These are phyloP conservation scores for Petroica traversi DNA, from an alignment of 2,113 vertebrate genomes.

Conservation along the genomic window DNA sequence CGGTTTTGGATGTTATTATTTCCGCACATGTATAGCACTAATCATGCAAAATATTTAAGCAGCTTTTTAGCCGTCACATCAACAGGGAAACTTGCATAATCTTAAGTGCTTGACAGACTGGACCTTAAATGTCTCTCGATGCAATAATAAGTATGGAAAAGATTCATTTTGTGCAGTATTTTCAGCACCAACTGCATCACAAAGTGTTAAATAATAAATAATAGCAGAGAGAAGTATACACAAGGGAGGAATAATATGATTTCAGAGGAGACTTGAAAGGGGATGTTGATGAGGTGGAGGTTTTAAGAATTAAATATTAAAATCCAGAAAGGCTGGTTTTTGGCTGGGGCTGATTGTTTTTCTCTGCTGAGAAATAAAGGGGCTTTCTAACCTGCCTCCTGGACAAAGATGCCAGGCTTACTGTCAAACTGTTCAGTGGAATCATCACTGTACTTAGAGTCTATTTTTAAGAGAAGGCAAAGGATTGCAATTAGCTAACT, in stretches of 20 bases:
- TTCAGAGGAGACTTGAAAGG: constrained; percentile 47
- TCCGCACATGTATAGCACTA: neutral
- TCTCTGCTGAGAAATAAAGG: neutral
- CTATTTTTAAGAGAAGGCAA: constrained; percentile 57
- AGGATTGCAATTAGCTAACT: constrained; percentile 32
- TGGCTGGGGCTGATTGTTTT: neutral
- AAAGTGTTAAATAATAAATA: constrained; percentile 68
- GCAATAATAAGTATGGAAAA: neutral
- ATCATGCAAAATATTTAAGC: constrained; percentile 36
- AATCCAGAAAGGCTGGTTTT: neutral
- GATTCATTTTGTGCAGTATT: neutral
- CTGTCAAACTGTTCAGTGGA: neutral
- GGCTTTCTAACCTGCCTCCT: neutral
- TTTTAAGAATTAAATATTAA: constrained; percentile 68
- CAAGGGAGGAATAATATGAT: constrained; percentile 32
- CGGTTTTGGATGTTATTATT: neutral
- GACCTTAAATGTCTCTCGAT: neutral
- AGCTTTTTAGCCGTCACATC: neutral
- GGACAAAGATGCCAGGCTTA: neutral
- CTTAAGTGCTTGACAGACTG: neutral
- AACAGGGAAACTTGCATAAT: constrained; percentile 8
- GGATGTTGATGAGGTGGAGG: constrained; percentile 47
- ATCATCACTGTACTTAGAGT: constrained; percentile 16
- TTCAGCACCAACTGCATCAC: constrained; percentile 46
- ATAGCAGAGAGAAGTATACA: constrained; percentile 13